Evolutionary conservation across 2,888 invertebrate genomes (phyloP).

Genomic region (Pegoplata infirma): DNA sequence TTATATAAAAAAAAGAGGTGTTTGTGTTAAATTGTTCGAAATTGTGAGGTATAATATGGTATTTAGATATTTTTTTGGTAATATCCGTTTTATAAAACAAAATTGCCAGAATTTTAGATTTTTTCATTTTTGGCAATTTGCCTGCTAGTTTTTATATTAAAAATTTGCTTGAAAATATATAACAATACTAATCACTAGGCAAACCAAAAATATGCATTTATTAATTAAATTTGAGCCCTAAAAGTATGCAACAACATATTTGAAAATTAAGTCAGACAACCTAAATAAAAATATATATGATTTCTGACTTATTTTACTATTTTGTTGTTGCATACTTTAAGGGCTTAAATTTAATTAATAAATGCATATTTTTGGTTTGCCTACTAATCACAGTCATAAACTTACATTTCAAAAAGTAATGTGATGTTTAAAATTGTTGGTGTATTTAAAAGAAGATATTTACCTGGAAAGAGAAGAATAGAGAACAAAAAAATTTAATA

Average conservation of each 20-base stretch:
- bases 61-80: conserved; percentile 24
- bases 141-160: conserved; percentile 39
- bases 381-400: conserved; percentile 13
- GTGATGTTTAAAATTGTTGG: neutral
- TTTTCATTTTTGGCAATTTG: conserved; percentile 53
- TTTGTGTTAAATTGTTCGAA: conserved; percentile 18
- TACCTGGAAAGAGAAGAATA: conserved; percentile 46
- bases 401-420: conserved; percentile 32
- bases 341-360: too few species aligned
- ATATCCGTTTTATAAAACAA: conserved; percentile 44
- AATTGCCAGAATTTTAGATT: conserved; percentile 18
- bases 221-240: too few species aligned
- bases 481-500: neutral
- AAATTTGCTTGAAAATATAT: conserved; percentile 31
- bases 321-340: too few species aligned
- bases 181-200: conserved; percentile 12
- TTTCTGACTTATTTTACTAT: too few species aligned
- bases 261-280: too few species aligned
- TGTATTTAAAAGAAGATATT: conserved; percentile 34
- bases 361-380: too few species aligned
- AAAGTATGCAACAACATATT: too few species aligned
- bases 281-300: too few species aligned
- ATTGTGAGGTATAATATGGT: conserved; percentile 10
- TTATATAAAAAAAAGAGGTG: conserved; percentile 34
- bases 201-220: too few species aligned